Base-by-base conservation (phyloP, 1,140 invertebrate genomes). In the Campoletis sonorensis region DNA sequence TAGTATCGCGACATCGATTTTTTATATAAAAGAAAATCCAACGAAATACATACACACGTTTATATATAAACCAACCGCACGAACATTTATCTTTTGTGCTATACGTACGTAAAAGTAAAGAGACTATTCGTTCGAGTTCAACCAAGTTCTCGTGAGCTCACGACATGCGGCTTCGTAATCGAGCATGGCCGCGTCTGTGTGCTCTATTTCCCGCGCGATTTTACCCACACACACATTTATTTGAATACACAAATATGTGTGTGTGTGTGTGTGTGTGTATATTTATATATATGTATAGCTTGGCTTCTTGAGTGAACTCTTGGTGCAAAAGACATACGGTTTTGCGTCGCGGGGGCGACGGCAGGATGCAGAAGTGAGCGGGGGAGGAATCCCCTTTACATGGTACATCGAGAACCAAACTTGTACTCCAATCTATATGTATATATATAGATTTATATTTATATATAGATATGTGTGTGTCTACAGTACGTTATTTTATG, bases 151-250 rank as follows among this genome's bases (percentile, higher is more conserved):
- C 61, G 23, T 15, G 61, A 85, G 67, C 80, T 67, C 61, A 67
- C 61, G 61, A 67, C 21, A 84, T 81, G 81, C 76, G 71, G 79
- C 86, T 81, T 80, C 80, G 82, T 87, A 89, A 87, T 87, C 87
- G 85, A 89, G 79, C 84, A 30, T 67, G 23, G 26, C 21, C 30
- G 33, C 30, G 33, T 67, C n/a, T 27, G 58, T 67, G 77, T 37
- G 88, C 88, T 88, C 89, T 80, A 90, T 90, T 90, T 90, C 86
- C 87, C 89, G 89, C 83, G 84, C 85, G 85, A 85, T 80, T 78
- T 73, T 82, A 76, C 64, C 81, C 84, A 85, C 84, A 82, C 82
- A 83, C 75, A 81, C 10, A 49, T 79, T 81, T 68, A 10, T 11
- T 45, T 13, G 4, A n/a, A 58, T 21, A 13, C 21, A n/a, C 21